Evolutionary conservation across 2,113 vertebrate genomes (phyloP), one percentile per base, ranked within the genome.

Genomic region (Uria aalge): DNA sequence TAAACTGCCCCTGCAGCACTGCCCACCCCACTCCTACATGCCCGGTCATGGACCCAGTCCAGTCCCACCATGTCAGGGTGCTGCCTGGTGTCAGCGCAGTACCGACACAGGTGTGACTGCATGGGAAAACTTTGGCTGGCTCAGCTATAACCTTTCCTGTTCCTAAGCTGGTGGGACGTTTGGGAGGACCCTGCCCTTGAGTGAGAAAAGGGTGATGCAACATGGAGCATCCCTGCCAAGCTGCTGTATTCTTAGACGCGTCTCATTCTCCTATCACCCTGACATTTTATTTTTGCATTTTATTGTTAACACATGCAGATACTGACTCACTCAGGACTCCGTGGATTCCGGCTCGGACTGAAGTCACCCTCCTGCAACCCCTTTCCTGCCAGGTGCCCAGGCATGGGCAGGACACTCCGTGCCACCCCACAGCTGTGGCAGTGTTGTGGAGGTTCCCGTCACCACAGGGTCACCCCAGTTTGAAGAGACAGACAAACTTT

Each of bases 21-120:
- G 27, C n/a, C 38, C 19, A 4, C 43, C 12, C 34, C 1, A 0
- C 38, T 82, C 57, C 45, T 79, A 14, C 41, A 34, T 69, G 59
- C 38, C 72, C 0, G 0, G 12, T 17, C n/a, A 32, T 4, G 0
- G 68, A 38, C 17, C 0, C 0, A 29, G 38, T 19, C 21, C 27
- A 8, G 63, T 56, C n/a, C 83, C 30, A 8, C 15, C 1, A 0
- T 17, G 13, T 27, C 52, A 53, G 52, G 52, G 26, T 53, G 52
- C 84, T 85, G 80, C 50, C n/a, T 10, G 59, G 5, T 32, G 55
- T 14, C 32, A 63, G 62, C 52, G 67, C 22, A 8, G 24, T 21
- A 18, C 6, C 0, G 15, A 45, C 38, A 19, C 60, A 48, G 52
- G 29, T 75, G 74, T 82, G 81, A 50, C 47, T 41, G 47, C 47